Evolutionary conservation across 2,113 vertebrate genomes (phyloP).

Genomic region (Lepus europaeus): DNA sequence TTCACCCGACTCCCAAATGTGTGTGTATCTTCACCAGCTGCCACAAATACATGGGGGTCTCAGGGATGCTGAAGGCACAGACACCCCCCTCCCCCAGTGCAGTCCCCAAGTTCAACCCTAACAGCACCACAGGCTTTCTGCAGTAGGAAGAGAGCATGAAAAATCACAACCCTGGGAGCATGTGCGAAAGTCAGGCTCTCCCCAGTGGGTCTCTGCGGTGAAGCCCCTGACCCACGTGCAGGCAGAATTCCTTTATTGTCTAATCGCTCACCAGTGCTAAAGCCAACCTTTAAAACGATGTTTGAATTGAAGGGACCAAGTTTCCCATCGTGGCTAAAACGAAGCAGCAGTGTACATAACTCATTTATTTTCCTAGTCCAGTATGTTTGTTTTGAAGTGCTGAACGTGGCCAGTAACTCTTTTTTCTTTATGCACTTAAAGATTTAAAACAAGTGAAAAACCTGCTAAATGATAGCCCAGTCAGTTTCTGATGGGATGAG

Average conservation of each 20-base stretch:
- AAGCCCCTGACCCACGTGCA: not conserved
- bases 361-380: not conserved
- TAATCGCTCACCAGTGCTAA: not conserved
- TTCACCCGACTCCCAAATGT: not conserved
- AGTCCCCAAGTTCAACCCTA: conserved; percentile 1
- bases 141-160: not conserved
- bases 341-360: not conserved
- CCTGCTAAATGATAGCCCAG: conserved; percentile 86
- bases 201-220: not conserved
- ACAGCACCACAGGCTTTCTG: not conserved
- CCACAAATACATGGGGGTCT: not conserved
- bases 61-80: not conserved
- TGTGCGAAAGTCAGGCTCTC: not conserved
- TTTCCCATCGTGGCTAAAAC: not conserved
- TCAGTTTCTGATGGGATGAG: conserved; percentile 85
- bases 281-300: not conserved
- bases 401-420: conserved; percentile 52
- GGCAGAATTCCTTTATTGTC: not conserved
- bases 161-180: not conserved
- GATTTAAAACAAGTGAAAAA: conserved; percentile 80
- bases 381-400: conserved; percentile 38
- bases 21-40: conserved; percentile 9
- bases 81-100: not conserved
- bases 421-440: conserved; percentile 64
- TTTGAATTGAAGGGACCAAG: not conserved